Conservation (phyloP, 2,888 invertebrate species). For the Horisme vitalbata region DNA sequence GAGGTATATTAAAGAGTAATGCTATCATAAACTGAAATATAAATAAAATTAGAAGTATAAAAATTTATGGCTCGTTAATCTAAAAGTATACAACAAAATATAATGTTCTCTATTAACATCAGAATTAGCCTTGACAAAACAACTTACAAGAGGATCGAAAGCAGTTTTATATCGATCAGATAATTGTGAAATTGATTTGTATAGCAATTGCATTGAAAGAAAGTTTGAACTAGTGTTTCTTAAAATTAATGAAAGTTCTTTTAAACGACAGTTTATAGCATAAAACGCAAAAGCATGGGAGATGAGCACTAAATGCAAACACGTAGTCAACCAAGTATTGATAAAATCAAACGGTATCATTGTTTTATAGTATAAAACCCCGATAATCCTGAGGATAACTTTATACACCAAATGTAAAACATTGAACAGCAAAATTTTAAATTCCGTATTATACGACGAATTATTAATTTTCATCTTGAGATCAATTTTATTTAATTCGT, state of each 20-base stretch:
- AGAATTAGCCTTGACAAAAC: neutral
- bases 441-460: neutral
- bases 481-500: neutral
- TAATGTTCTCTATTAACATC: no score
- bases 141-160: neutral
- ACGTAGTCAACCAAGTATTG: neutral
- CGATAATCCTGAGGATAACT: neutral
- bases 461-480: neutral
- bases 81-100: no score
- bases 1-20: neutral
- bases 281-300: neutral
- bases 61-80: no score
- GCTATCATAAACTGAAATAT: neutral
- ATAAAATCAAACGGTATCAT: neutral
- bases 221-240: neutral
- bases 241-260: neutral
- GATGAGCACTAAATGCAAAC: neutral
- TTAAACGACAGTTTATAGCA: neutral
- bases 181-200: neutral
- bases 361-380: neutral
- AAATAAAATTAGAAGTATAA: no score
- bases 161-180: neutral
- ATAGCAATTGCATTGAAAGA: neutral
- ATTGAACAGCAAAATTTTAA: neutral
- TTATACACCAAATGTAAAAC: neutral